These are phyloP conservation scores for Caranx melampygus DNA, from an alignment of 2,113 vertebrate species.

Conservation along the genomic window DNA sequence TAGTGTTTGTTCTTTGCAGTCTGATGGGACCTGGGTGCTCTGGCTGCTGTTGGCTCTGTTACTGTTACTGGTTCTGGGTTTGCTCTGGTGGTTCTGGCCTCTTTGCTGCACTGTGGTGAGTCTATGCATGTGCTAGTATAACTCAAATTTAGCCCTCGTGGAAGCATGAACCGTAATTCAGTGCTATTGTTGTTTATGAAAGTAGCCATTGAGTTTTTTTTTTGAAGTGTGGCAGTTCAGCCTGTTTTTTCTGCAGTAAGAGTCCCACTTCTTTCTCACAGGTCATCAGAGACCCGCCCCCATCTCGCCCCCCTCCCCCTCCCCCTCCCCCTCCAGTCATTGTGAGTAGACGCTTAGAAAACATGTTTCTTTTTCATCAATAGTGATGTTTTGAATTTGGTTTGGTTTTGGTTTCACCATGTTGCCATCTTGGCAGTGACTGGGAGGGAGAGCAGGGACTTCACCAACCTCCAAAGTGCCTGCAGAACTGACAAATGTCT, in stretches of 20 bases:
- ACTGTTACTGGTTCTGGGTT: constrained; percentile 83
- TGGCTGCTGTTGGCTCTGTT: constrained; percentile 90
- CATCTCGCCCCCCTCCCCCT: constrained; percentile 84
- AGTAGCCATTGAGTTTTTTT: not conserved
- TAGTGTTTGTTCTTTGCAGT: constrained; percentile 78
- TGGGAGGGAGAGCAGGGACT: too few relatives aligned
- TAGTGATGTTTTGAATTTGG: not conserved
- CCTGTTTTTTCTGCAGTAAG: not conserved
- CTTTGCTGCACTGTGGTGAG: constrained; percentile 95
- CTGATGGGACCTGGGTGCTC: constrained; percentile 86
- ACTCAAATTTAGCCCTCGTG: not conserved
- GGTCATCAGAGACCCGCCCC: constrained; percentile 96
- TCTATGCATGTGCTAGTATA: not conserved
- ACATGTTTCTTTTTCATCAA: not conserved
- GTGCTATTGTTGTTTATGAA: constrained; percentile 5
- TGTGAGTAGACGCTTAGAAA: constrained; percentile 77
- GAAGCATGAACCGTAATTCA: not conserved
- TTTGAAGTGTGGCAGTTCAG: not conserved
- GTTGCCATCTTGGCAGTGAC: not conserved
- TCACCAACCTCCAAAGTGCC: too few relatives aligned
- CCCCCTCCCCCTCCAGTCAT: constrained; percentile 81
- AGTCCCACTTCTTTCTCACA: constrained; percentile 62
- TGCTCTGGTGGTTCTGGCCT: constrained; percentile 99
- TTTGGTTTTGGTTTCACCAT: not conserved
- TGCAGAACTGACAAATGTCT: too few relatives aligned